Conservation (phyloP, 1,140 invertebrate genomes). For the Drosophila bifasciata region DNA sequence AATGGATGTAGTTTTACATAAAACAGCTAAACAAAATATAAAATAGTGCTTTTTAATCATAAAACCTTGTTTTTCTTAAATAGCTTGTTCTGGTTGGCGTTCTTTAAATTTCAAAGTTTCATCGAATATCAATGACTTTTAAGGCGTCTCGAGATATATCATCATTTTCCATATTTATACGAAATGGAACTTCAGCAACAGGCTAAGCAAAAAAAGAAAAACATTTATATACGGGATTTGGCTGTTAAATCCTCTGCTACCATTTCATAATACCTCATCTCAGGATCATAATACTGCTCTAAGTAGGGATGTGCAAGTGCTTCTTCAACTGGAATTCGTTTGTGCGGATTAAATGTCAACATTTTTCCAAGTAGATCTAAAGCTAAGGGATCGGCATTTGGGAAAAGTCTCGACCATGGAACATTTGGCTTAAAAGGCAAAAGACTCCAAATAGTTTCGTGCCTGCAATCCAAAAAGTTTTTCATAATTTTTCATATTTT, state of each 20-base stretch:
- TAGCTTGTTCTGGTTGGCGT: conserved; percentile 74
- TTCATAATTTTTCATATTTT: conserved; percentile 6
- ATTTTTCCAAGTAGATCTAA: conserved; percentile 99
- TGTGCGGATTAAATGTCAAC: conserved; percentile 99
- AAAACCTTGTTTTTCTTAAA: conserved; percentile 53
- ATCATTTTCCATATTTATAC: conserved; percentile 99
- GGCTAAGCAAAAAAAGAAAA: conserved; percentile 88
- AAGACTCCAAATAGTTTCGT: conserved; percentile 97
- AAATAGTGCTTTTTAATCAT: conserved; percentile 47
- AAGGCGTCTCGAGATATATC: conserved; percentile 98
- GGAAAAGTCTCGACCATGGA: conserved; percentile 96
- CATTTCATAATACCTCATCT: conserved; percentile 92
- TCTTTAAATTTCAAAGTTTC: conserved; percentile 90
- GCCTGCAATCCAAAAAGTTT: conserved; percentile 88
- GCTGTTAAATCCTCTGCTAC: not conserved
- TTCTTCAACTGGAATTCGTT: conserved; percentile 98
- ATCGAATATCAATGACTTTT: conserved; percentile 97
- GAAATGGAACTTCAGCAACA: conserved; percentile 98
- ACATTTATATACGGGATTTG: conserved; percentile 4
- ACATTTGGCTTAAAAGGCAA: conserved; percentile 98
- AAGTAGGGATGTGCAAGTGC: conserved; percentile 99
- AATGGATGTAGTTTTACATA: conserved; percentile 14
- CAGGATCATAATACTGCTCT: conserved; percentile 99
- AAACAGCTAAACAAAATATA: conserved; percentile 49
- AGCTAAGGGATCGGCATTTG: conserved; percentile 96